These are phyloP conservation scores for Perca fluviatilis DNA, from an alignment of 2,113 vertebrate species.

Conservation along the genomic window DNA sequence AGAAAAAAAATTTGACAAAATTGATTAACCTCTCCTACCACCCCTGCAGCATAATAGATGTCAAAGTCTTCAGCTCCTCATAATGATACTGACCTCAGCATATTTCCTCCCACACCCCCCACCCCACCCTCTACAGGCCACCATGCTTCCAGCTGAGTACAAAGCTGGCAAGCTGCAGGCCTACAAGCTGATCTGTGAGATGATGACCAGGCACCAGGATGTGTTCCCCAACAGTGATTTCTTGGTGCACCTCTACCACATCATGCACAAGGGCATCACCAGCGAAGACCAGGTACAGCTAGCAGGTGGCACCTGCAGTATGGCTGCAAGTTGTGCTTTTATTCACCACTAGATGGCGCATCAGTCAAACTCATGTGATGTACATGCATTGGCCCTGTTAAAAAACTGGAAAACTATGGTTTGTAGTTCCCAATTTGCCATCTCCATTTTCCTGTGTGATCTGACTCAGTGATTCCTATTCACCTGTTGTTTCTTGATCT, in stretches of 20 bases:
- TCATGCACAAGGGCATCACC: slow-evolving; percentile 94
- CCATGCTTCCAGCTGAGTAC: slow-evolving; percentile 91
- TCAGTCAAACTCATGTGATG: slow-evolving; percentile 32
- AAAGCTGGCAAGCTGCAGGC: slow-evolving; percentile 97
- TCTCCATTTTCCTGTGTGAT: slow-evolving; percentile 7
- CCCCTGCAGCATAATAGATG: not conserved
- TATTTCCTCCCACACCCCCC: not conserved
- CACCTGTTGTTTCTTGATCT: slow-evolving; percentile 6
- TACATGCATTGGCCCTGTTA: not conserved
- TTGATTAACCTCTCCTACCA: not conserved
- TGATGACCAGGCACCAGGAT: slow-evolving; percentile 98
- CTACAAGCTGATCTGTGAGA: slow-evolving; percentile 95
- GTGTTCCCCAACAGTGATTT: slow-evolving; percentile 96
- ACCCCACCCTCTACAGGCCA: slow-evolving; percentile 84
- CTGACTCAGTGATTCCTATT: not conserved
- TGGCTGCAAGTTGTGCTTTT: not conserved
- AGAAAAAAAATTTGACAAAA: not conserved
- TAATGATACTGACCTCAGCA: not conserved
- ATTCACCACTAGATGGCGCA: slow-evolving; percentile 61
- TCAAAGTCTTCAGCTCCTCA: not conserved
- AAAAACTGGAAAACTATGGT: not conserved
- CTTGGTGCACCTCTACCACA: slow-evolving; percentile 94
- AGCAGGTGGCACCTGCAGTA: slow-evolving; percentile 37
- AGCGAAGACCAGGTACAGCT: slow-evolving; percentile 93
- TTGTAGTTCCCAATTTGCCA: slow-evolving; percentile 6